Evolutionary conservation across 2,797 vertebrate genomes (phyloP).

Genomic region (Hyperoplus immaculatus): DNA sequence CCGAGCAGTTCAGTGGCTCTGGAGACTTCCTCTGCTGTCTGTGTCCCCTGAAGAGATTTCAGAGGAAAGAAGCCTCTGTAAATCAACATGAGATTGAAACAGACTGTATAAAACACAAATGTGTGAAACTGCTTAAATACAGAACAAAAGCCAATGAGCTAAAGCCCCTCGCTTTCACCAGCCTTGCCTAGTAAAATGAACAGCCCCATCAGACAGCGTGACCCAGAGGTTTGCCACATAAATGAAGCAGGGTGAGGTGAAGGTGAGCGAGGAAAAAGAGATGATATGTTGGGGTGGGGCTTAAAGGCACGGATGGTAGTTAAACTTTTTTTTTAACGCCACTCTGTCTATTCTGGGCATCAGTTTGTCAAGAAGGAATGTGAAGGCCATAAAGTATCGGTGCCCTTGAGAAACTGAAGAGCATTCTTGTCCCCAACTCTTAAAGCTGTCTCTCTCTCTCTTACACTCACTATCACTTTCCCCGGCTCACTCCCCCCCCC

Average conservation of each 20-base stretch:
- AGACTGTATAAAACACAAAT: constrained; percentile 79
- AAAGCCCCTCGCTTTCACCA: constrained; percentile 58
- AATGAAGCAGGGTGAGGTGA: constrained; percentile 67
- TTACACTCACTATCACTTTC: constrained; percentile 72
- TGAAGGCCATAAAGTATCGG: constrained; percentile 79
- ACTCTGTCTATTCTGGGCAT: constrained; percentile 79
- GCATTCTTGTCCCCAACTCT: constrained; percentile 75
- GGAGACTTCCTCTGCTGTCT: constrained; percentile 72
- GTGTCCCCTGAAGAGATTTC: constrained; percentile 55
- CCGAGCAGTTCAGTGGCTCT: constrained; percentile 49
- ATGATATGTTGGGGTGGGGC: constrained; percentile 56
- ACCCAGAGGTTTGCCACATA: constrained; percentile 76
- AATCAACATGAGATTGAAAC: constrained; percentile 76
- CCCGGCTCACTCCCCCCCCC: constrained; percentile 50
- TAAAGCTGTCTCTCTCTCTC: constrained; percentile 68
- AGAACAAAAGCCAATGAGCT: constrained; percentile 61
- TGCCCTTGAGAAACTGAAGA: constrained; percentile 81
- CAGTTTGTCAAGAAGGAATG: constrained; percentile 81
- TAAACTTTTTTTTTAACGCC: constrained; percentile 54
- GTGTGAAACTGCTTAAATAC: constrained; percentile 76
- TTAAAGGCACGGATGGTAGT: constrained; percentile 51
- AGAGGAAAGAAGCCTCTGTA: constrained; percentile 67
- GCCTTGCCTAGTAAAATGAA: constrained; percentile 70
- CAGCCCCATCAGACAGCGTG: constrained; percentile 51
- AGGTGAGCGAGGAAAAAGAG: constrained; percentile 62